Evolutionary conservation across 2,888 invertebrate genomes (phyloP), one percentile per base, ranked within the genome.

Genomic region (Lasioglossum figueresi): DNA sequence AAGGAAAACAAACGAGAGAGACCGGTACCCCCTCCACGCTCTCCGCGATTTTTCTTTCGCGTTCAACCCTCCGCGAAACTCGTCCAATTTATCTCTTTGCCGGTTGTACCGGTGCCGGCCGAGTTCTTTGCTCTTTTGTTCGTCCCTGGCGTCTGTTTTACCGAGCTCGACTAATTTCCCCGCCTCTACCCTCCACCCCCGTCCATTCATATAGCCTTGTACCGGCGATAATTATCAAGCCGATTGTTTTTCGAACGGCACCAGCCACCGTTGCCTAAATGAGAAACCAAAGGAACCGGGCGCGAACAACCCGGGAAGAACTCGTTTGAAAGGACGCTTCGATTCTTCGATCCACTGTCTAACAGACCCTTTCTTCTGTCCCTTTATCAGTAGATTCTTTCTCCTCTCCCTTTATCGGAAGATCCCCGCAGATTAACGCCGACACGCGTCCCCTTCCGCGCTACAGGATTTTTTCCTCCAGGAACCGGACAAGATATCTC

Each of bases 31-130:
- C 27, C 19, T 14, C 34, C 80, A 34, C n/a, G 34, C 70, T 45
- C 52, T 31, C 66, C 43, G 63, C 45, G 45, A 72, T 72, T 76
- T 74, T 16, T 81, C 73, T 77, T 76, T 48, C 79, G 73, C 79
- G 66, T 79, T 45, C 81, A 68, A 59, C 63, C 72, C 76, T 75
- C 40, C 63, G 70, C 83, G 37, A 88, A 85, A 85, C 85, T 88
- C 90, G 83, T 88, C 87, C 85, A 88, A 89, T 88, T 90, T 91
- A 90, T 91, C 89, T 89, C 89, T 89, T 89, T 85, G 83, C 73
- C 77, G 84, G 87, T 89, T 87, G 82, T 84, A 87, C 80, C 83
- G 73, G 80, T 85, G 83, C 86, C 89, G 88, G 34, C 87, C 88
- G 87, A 88, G 81, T 76, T 84, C 76, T 80, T 75, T 75, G 75